phyloP scores from a whole-genome alignment of 2,113 vertebrate genomes.

The Asarcornis scutulata region DNA sequence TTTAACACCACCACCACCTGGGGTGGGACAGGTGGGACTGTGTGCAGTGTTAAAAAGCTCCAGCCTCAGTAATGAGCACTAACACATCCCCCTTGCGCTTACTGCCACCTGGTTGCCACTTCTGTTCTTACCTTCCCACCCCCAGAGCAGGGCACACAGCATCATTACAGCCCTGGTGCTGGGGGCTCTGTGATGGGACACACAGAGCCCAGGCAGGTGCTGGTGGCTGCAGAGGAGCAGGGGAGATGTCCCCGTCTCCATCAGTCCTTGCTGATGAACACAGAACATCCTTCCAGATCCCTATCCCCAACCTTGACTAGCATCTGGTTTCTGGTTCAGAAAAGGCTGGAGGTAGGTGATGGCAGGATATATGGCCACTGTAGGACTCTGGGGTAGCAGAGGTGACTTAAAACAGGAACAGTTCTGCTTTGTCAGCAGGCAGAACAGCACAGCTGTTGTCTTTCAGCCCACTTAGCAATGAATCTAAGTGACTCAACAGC shows the following conservation, averaged over 20 bases:
- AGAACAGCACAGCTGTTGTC: not conserved
- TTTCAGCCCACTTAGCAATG: accelerated
- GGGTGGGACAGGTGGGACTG: too few species aligned
- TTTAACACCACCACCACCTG: not conserved
- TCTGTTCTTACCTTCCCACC: not conserved
- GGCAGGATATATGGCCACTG: accelerated
- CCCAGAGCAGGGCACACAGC: too few species aligned
- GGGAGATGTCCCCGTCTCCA: not conserved
- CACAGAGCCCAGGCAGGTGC: not conserved
- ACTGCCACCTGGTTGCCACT: not conserved
- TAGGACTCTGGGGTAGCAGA: accelerated
- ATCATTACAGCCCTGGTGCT: too few species aligned
- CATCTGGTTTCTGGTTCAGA: not conserved
- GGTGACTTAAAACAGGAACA: accelerated
- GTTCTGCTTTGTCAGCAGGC: not conserved
- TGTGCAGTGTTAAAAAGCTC: not conserved
- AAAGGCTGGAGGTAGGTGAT: not conserved
- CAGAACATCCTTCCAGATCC: not conserved
- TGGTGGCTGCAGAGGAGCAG: accelerated
- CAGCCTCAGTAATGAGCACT: not conserved
- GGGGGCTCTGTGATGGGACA: not conserved
- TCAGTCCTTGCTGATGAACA: accelerated
- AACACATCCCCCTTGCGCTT: not conserved
- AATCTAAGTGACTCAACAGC: not conserved
- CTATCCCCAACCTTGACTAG: accelerated